A percentile compares a stretch with the other conserved stretches of the same genome.
Conservation (phyloP, 2,113 vertebrate genomes). For the Globicephala melas region DNA sequence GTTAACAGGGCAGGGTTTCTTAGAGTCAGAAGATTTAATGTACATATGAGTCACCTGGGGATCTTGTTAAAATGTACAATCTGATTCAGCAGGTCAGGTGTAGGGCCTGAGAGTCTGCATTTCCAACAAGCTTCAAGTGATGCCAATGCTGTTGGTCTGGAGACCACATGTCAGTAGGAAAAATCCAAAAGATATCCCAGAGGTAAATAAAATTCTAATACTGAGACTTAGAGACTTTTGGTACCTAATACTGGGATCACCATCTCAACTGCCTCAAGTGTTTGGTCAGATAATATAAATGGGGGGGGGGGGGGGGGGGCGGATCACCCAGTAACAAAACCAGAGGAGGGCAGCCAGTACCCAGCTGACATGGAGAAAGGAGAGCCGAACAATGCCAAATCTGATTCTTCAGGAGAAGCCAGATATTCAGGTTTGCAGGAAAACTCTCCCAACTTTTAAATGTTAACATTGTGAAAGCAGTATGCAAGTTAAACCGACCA, state of each 20-base stretch:
- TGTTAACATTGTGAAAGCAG: background rate
- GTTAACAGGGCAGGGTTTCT: background rate
- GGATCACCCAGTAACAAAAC: background rate
- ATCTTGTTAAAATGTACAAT: background rate
- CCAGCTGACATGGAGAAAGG: background rate
- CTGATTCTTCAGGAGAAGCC: background rate
- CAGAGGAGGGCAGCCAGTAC: background rate
- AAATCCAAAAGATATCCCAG: background rate
- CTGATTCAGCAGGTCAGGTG: background rate
- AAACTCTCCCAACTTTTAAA: background rate
- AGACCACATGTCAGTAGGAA: background rate
- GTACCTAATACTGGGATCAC: background rate
- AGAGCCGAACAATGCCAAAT: background rate
- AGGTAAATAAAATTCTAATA: background rate
- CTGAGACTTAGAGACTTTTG: background rate
- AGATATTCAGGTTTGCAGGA: background rate
- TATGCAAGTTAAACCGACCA: background rate
- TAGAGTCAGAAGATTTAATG: background rate
- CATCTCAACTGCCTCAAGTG: background rate
- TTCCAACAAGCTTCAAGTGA: background rate
- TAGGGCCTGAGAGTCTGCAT: background rate
- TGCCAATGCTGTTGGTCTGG: background rate
- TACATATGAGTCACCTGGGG: no score
- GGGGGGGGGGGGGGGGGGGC: background rate
- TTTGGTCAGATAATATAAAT: background rate